Percentiles rank a stretch among this genome's conserved stretches.
These are phyloP conservation scores for Oxyscelio sp. DNA, from an alignment of 2,888 invertebrate species.

Conservation along the genomic window DNA sequence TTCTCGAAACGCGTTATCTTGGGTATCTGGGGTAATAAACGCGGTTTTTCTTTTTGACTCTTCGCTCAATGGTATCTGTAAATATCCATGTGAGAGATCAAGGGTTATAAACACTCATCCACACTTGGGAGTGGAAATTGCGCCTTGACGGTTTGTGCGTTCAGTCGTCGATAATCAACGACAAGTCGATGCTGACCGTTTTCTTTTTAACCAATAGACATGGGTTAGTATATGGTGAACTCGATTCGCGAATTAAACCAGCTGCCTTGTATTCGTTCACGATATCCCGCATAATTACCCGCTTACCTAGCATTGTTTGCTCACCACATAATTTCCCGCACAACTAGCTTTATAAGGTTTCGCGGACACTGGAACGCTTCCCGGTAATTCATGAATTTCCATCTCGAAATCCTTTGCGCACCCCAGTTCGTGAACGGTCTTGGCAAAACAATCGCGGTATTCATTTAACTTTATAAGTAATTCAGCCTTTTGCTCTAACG, in stretches of 20 bases:
- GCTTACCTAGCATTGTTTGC: too few species aligned
- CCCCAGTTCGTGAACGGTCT: not conserved
- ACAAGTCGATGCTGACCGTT: not conserved
- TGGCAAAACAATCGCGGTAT: constrained; percentile 11
- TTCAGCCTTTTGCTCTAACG: not conserved
- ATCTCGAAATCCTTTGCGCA: not conserved
- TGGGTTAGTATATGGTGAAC: not conserved
- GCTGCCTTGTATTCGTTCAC: not conserved
- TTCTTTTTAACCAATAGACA: constrained; percentile 1
- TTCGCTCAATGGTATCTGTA: not conserved
- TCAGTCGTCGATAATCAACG: not conserved
- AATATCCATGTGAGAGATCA: not conserved
- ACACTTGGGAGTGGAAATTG: not conserved
- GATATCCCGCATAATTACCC: not conserved
- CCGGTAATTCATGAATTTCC: not conserved
- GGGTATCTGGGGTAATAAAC: too few species aligned
- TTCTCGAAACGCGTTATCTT: not conserved
- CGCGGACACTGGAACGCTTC: not conserved
- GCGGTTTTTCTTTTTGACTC: too few species aligned
- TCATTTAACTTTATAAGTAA: not conserved
- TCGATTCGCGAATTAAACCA: not conserved
- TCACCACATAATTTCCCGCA: too few species aligned
- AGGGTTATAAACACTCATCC: not conserved
- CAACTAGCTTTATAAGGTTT: not conserved
- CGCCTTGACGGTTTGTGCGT: not conserved